A percentile compares a stretch with the other conserved stretches of the same genome.
Conservation (phyloP, 2,797 vertebrate species). For the Psittacula derbiana region DNA sequence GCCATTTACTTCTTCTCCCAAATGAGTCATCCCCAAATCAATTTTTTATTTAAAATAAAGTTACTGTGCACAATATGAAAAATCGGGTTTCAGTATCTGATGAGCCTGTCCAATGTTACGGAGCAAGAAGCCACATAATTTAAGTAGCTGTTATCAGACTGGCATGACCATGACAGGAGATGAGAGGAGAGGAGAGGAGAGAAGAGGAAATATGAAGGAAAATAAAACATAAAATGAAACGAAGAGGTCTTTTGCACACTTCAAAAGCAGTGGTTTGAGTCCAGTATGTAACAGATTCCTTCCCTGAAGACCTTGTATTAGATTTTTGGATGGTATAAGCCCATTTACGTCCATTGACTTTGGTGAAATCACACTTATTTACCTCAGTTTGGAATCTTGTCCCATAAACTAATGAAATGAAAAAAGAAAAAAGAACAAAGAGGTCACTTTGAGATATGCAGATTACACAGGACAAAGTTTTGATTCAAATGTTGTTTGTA, state of each 20-base stretch:
- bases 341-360: not conserved
- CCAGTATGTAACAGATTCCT: not conserved
- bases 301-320: not conserved
- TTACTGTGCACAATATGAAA: not conserved
- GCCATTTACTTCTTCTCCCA: not conserved
- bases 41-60: not conserved
- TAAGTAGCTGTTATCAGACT: not conserved
- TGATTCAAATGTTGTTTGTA: not conserved
- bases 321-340: not conserved
- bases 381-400: not conserved
- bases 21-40: not conserved
- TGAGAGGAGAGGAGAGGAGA: too few relatives aligned
- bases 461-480: not conserved
- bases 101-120: not conserved
- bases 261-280: not conserved
- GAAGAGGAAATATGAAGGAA: not conserved
- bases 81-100: not conserved
- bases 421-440: not conserved
- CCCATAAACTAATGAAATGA: not conserved
- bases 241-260: not conserved
- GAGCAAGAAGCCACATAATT: not conserved
- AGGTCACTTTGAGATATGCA: not conserved
- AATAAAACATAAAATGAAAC: not conserved
- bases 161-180: not conserved
- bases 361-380: not conserved